Base-by-base conservation (phyloP, 2,888 invertebrate genomes). In the Ennomos erosarius region DNA sequence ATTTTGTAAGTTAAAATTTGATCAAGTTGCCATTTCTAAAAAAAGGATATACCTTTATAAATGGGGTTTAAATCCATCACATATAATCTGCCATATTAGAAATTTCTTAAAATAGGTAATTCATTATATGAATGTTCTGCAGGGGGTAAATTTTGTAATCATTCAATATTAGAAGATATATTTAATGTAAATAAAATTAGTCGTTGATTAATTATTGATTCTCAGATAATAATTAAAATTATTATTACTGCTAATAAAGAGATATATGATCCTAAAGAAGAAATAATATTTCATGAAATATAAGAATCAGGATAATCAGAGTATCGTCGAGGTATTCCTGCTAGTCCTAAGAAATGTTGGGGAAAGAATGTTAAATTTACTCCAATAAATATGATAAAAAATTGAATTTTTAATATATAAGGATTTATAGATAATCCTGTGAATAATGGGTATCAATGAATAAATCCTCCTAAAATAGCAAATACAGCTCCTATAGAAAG, bases 291-390 rank as follows among this genome's bases (percentile, higher is more conserved):
- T 95, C 95, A 96, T 55, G 92, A 79, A 65, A 93, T 87, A 74
- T 93, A 95, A 16, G 90, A 87, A 84, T 96, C 95, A 0, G 95
- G 95, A 53, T 95, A 96, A 82, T 96, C 95, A 3, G 95, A 94
- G 51, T 96, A 96, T 62, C 96, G 96, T 56, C 96, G 96, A 46
- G 96, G 96, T 87, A 96, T 96, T 0, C 85, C 85, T 0, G 85
- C 84, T 79, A 87, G 75, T 0, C 86, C 85, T 82, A 87, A 74
- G 73, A 96, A 96, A 88, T 96, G 95, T 93, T 95, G 95, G 0
- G 96, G 96, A n/a, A 96, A 96, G 84, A 96, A 96, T 0, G 96
- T 96, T 93, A 96, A 78, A 90, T 96, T 97, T 70, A 96, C 96
- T 60, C 96, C 95, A 73, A 95, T 81, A 93, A 96, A 96, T 93